These are phyloP conservation scores for Eufriesea mexicana DNA, from an alignment of 1,140 invertebrate genomes.

Conservation along the genomic window DNA sequence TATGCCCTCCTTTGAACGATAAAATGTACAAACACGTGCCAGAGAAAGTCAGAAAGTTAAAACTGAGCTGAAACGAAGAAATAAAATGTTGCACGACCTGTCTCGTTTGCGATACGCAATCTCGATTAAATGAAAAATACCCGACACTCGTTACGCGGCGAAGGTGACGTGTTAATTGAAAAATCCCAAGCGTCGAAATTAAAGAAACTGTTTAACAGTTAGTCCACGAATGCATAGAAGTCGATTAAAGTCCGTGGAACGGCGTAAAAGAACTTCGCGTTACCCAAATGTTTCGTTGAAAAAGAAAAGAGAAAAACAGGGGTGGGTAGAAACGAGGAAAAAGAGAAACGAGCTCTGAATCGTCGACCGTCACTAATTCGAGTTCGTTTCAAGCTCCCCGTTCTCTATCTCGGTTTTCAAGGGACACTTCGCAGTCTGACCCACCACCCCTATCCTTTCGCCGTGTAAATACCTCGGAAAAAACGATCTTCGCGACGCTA, in stretches of 20 bases:
- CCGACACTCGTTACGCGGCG: background rate
- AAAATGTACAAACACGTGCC: background rate
- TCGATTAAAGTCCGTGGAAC: background rate
- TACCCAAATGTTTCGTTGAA: constrained; percentile 24
- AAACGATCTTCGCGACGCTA: constrained; percentile 20
- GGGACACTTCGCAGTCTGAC: constrained; percentile 7
- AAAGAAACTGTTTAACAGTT: constrained; percentile 10
- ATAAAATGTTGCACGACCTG: background rate
- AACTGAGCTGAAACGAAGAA: background rate
- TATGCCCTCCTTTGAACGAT: background rate
- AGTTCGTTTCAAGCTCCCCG: constrained; percentile 12
- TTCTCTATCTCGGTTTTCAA: constrained; percentile 15
- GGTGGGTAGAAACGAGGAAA: background rate
- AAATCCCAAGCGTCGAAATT: constrained; percentile 14
- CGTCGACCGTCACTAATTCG: constrained; percentile 23
- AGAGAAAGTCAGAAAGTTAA: background rate
- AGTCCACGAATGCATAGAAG: background rate
- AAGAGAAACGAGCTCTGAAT: constrained; percentile 18
- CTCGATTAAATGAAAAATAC: background rate
- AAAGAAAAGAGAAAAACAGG: background rate
- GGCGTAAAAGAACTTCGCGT: background rate
- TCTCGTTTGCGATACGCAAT: background rate
- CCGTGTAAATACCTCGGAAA: constrained; percentile 12
- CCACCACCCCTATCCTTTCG: background rate
- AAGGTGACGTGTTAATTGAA: constrained; percentile 27